Evolutionary conservation across 2,113 vertebrate genomes (phyloP).

Genomic region (Taurulus bubalis): DNA sequence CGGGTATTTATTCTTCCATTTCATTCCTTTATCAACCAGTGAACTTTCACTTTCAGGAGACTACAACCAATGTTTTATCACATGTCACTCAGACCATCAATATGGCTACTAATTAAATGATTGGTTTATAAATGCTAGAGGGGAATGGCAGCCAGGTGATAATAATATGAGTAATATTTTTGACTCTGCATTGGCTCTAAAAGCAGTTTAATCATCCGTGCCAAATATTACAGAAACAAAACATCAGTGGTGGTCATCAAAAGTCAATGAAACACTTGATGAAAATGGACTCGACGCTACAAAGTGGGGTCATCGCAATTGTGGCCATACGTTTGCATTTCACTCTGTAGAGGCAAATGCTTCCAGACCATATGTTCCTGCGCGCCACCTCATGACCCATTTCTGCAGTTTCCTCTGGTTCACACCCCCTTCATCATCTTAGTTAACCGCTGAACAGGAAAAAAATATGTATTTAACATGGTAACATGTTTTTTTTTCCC

Average conservation of each 20-base stretch:
- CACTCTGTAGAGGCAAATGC: neutral
- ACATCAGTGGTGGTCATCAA: neutral
- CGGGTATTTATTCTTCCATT: slow-evolving; percentile 48
- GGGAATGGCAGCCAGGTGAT: neutral
- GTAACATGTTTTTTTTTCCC: neutral
- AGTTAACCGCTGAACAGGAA: neutral
- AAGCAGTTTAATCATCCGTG: neutral
- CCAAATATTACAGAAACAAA: neutral
- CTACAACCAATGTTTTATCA: neutral
- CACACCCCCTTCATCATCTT: neutral
- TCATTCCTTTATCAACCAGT: slow-evolving; percentile 20
- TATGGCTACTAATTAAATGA: neutral
- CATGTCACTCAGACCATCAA: slow-evolving; percentile 5
- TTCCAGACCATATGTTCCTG: neutral
- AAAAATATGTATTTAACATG: neutral
- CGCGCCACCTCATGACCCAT: neutral
- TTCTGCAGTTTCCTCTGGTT: neutral
- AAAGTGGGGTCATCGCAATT: neutral
- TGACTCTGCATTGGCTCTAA: neutral
- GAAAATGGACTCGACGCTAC: neutral
- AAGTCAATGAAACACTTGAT: neutral
- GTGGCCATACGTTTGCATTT: neutral
- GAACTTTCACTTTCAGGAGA: slow-evolving; percentile 8
- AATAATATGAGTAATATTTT: slow-evolving; percentile 24
- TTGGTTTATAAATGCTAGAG: neutral